Base-by-base conservation (phyloP, 1,140 invertebrate genomes). In the Druon quercuslanigerum region DNA sequence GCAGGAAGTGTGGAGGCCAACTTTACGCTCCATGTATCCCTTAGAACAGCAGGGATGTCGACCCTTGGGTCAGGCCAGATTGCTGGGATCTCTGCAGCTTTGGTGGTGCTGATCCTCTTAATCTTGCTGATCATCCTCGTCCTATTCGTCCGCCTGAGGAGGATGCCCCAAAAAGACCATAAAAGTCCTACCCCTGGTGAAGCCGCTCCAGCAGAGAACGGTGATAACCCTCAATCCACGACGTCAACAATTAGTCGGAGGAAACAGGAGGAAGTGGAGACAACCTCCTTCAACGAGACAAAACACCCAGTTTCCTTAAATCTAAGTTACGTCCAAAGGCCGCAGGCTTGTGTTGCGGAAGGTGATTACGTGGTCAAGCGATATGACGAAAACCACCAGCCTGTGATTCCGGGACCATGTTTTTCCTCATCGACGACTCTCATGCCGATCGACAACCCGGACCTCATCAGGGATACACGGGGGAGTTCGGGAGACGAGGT, bases 1-100 rank as follows among this genome's bases (percentile, higher is more conserved):
- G 97, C 96, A 12, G 98, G 98, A 3, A 96, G 95, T 85, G 96
- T 96, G n/a, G 96, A 97, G 91, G 95, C 96, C 1, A 98, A 98
- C 87, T 97, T 97, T 84, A 98, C 97, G 9, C 91, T 98, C 13
- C 95, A 96, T 85, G 95, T 98, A 50, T 94, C 94, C 46, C 92
- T 96, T 84, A 92, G 94, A 54, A 93, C 95, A 12, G 94, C 94
- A 7, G 96, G 95, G 33, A 95, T 96, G 92, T 95, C 95, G 0
- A 95, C 95, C 0, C 89, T 98, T 16, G 96, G 95, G 11, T 96
- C 95, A 73, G 95, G 96, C 3, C 96, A 97, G 86, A 97, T 97
- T 77, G 96, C 96, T 3, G 96, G 96, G 4, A 92, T 98, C 46
- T 96, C 96, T 75, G 95, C 96, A 1, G 96, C 96, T 8, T 88